These are phyloP conservation scores for Chrysolina oricalcia DNA, from an alignment of 2,888 invertebrate species.

Conservation along the genomic window DNA sequence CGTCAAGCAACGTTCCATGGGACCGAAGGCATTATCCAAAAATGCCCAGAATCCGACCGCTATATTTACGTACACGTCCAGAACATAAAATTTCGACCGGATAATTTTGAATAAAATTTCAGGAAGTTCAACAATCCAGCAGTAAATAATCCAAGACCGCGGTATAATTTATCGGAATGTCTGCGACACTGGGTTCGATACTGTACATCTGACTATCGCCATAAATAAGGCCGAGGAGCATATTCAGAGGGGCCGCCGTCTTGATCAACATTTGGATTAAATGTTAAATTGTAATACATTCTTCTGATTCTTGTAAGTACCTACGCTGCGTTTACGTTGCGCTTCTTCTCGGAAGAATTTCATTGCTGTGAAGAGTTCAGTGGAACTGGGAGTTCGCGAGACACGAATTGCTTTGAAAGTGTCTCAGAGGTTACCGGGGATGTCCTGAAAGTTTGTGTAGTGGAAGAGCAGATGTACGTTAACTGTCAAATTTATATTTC, in stretches of 20 bases:
- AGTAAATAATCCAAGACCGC: slow-evolving; percentile 63
- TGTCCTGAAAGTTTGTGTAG: background rate
- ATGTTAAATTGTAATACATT: slow-evolving; percentile 68
- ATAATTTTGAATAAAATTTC: slow-evolving; percentile 48
- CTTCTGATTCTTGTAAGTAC: slow-evolving; percentile 66
- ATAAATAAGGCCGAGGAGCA: slow-evolving; percentile 61
- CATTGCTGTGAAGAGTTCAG: slow-evolving; percentile 38
- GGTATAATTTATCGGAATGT: slow-evolving; percentile 67
- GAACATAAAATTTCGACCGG: slow-evolving; percentile 26
- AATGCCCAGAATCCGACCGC: slow-evolving; percentile 6
- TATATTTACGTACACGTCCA: slow-evolving; percentile 10
- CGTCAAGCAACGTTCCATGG: background rate
- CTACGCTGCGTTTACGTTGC: slow-evolving; percentile 26
- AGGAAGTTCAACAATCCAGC: slow-evolving; percentile 55
- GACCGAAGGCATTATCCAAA: background rate
- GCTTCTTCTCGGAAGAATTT: slow-evolving; percentile 59
- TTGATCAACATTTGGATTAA: slow-evolving; percentile 68
- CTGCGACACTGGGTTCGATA: slow-evolving; percentile 62
- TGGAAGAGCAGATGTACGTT: too few species aligned
- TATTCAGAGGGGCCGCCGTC: slow-evolving; percentile 60
- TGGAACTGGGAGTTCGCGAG: slow-evolving; percentile 5
- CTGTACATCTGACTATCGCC: slow-evolving; percentile 62
- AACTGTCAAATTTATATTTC: too few species aligned
- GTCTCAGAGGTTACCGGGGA: background rate
- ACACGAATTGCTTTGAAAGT: background rate